Percentiles rank a stretch among this genome's conserved stretches.
phyloP scores from a whole-genome alignment of 2,797 vertebrate genomes.

The Ambastaia sidthimunki region DNA sequence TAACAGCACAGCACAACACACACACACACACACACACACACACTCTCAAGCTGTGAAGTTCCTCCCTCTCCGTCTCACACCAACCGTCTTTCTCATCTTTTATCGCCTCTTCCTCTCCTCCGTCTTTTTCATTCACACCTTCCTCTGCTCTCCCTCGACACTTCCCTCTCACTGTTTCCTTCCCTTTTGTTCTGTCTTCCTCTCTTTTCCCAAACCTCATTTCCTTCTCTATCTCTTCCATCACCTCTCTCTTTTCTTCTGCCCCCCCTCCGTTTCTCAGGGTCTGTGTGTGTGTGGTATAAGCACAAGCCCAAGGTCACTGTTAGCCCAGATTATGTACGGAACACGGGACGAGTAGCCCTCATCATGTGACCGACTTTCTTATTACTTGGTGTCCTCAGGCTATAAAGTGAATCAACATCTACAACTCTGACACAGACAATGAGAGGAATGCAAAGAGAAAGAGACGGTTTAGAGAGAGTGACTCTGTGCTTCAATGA shows the following conservation, averaged over 20 bases:
- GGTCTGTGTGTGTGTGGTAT: conserved; percentile 1
- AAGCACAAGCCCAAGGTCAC: conserved; percentile 52
- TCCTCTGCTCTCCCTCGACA: conserved; percentile 44
- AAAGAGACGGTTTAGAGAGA: background rate
- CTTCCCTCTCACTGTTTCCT: conserved; percentile 33
- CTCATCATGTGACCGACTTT: conserved; percentile 45
- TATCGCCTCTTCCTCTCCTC: conserved; percentile 46
- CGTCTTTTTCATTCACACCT: conserved; percentile 39
- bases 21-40: conserved; percentile 16
- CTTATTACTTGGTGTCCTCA: conserved; percentile 48
- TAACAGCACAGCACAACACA: background rate
- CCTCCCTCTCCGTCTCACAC: background rate
- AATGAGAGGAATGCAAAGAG: conserved; percentile 11
- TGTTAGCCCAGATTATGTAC: conserved; percentile 53
- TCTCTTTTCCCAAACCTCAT: conserved; percentile 35
- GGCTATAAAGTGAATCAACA: conserved; percentile 48
- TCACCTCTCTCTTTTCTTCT: conserved; percentile 28
- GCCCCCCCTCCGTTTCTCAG: conserved; percentile 27
- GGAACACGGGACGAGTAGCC: conserved; percentile 33
- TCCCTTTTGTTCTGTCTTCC: conserved; percentile 41
- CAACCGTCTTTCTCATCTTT: conserved; percentile 35
- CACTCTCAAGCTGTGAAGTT: background rate
- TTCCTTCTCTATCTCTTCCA: conserved; percentile 43
- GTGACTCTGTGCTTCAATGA: conserved; percentile 17
- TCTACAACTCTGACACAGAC: conserved; percentile 2